Evolutionary conservation across 1,140 invertebrate genomes (phyloP), one percentile per base, ranked within the genome.

Genomic region (Druon quercuslanigerum): DNA sequence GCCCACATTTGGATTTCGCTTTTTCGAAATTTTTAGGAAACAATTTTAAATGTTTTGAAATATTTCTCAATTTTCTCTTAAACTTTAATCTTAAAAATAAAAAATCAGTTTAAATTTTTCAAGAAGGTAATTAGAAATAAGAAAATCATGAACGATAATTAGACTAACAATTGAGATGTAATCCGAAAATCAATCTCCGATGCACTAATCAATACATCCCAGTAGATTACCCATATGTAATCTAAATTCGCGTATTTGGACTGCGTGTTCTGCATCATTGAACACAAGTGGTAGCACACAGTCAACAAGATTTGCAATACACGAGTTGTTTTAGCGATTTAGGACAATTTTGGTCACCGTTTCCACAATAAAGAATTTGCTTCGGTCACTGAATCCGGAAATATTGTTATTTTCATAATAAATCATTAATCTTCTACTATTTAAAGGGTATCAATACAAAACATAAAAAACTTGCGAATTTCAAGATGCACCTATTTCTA

Each of bases 271-370:
- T 66, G 60, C 60, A 66, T 40, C 60, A 66, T 66, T 66, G 60
- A 66, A 66, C 60, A 40, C 3, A 66, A 66, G 16, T 72, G n/a
- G 71, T 40, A 72, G 50, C 50, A 72, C 20, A 66, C 5, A 33
- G 60, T 66, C 60, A 66, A 66, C 60, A 25, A 66, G 60, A 66
- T 66, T 33, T 40, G 60, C 60, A 66, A 40, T 66, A 40, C 33
- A 20, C 54, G 71, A 72, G 17, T 19, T n/a, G 66, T 40, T 78
- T n/a, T 51, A 74, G 11, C 73, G 50, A 51, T 71, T 74, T 73
- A 57, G 66, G 46, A 70, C 54, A 14, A 75, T 66, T 73, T 71
- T 72, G 52, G 7, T 19, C 50, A 50, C 14, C 33, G 20, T 66
- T 66, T 40, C 60, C 7, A 66, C 25, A 66, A 46, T 46, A 11